Base-by-base conservation (phyloP, 2,113 vertebrate genomes). In the Hoplias malabaricus region DNA sequence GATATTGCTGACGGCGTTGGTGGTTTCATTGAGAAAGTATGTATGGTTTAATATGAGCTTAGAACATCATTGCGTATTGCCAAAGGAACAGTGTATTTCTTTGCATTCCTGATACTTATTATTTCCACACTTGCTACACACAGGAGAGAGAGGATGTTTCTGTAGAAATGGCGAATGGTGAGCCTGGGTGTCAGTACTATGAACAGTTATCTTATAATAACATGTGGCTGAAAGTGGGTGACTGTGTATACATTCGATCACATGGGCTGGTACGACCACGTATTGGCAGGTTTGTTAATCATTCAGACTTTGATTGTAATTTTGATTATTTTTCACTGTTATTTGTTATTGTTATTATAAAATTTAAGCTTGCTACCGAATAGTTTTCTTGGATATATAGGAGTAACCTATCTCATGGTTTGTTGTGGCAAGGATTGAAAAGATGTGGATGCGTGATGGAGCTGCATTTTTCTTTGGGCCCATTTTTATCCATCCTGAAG, bases 401-500 rank as follows among this genome's bases (percentile, higher is more conserved):
- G 59, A 63, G 33, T 21, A 36, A 9, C 19, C 4, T n/a, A 1
- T 61, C 67, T 33, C 50, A 79, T 21, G 61, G 12, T 54, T 71
- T 65, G 9, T 40, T 40, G 21, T 63, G 84, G 34, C 43, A 43
- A 93, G 93, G 87, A 85, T 93, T 71, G 97, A 99, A 83, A 99
- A 98, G 86, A 94, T 99, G 89, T 99, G 97, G 97, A 90, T 96
- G 61, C 92, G 95, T 80, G 95, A 96, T 83, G 96, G 95, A 88
- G 92, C 94, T 2, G 91, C 93, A 0, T 96, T 95, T 88, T 98
- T 99, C 87, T 99, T 97, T 84, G 98, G 98, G 54, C 98, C 98
- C 4, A 96, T 99, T 79, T 99, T 99, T 79, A 96, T 99, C 84
- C 95, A 98, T 74, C 98, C 98, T 6, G 98, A 98, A 83, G 98